Evolutionary conservation across 30 jellyfish, hydroid and myxozoan species (phyloP), one percentile per base, ranked within the genome.

Genomic region (Cassiopea xamachana): DNA sequence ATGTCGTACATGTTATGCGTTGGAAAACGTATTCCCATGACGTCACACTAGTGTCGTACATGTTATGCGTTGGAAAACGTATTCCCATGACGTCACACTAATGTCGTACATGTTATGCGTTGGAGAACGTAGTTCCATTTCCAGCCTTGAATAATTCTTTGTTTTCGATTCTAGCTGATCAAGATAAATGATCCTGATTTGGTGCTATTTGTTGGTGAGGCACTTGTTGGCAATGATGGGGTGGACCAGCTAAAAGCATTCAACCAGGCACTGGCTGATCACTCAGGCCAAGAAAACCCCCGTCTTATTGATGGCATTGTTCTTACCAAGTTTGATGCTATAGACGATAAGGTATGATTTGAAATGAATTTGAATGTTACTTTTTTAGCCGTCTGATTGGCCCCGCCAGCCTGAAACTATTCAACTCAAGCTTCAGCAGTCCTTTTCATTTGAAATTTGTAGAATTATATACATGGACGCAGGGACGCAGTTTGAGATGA

Each of bases 191-290:
- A 89, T 43, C 99, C 99, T 5, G 85, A 97, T 61, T 64, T 97
- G 90, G 99, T 97, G 39, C 70, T 97, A 85, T 97, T 97, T 74
- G 99, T 97, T 71, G 99, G 99, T 12, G 99, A 97, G 76, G 99
- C 99, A 2, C 90, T 97, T 83, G 99, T 97, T 50, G 99, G 99
- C 46, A 97, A 97, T 77, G 99, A 97, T 88, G 99, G 99, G 7
- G 99, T 97, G 45, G 99, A 97, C 80, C 99, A 97, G 69, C 73
- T 97, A 84, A 86, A 84, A 68, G 64, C 97, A 86, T 97, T 97
- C 91, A 93, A 93, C 85, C 98, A 97, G 71, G 98, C 98, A 15
- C 61, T 97, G 78, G 98, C 98, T 17, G 99, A 97, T 78, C 98
- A 97, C 69, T 97, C 99, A 19, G 98, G 93, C 48, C 93, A 88